Base-by-base conservation (phyloP, 2,797 vertebrate genomes). In the Paguma larvata region DNA sequence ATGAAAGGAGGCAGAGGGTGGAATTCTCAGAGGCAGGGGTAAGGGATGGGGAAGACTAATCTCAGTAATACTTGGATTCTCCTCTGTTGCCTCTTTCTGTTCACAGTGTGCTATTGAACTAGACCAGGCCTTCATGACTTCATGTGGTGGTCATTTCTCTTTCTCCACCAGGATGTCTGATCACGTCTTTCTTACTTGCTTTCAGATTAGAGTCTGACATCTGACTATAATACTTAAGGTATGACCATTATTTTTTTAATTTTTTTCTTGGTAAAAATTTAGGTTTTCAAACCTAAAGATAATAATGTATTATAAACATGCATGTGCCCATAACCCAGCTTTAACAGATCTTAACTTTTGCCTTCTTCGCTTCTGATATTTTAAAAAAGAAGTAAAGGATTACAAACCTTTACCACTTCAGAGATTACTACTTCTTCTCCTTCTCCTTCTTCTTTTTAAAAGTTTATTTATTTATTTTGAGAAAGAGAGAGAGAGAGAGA, bases 311-410 rank as follows among this genome's bases (percentile, higher is more conserved):
- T 83, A 48, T 77, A 44, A 72, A 59, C 73, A 53, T n/a, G 12
- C 11, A 72, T 44, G 18, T 38, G 59, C 27, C 53, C 15, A 38
- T 19, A n/a, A 48, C 79, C 18, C 34, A 84, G 18, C 19, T 95
- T 78, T 73, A 65, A 67, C 34, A 89, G 91, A 59, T 83, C 77
- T 27, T 89, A 38, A 70, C 4, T 83, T 89, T 89, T 94, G 9
- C 3, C 32, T 4, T 91, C 68, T 75, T 83, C 70, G 41, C 53
- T 75, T 92, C 23, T 84, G 34, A 44, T 63, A 44, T 72, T 73
- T 93, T 34, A 6, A 21, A 85, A 86, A 89, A 94, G 34, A 83
- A 89, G 62, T 51, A 34, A 80, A 91, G 23, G 38, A 56, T 63
- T 85, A n/a, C 3, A 70, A 67, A 92, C 65, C 46, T 90, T 94